phyloP scores from a whole-genome alignment of 1,140 invertebrate species.

The Armadillidium nasatum region DNA sequence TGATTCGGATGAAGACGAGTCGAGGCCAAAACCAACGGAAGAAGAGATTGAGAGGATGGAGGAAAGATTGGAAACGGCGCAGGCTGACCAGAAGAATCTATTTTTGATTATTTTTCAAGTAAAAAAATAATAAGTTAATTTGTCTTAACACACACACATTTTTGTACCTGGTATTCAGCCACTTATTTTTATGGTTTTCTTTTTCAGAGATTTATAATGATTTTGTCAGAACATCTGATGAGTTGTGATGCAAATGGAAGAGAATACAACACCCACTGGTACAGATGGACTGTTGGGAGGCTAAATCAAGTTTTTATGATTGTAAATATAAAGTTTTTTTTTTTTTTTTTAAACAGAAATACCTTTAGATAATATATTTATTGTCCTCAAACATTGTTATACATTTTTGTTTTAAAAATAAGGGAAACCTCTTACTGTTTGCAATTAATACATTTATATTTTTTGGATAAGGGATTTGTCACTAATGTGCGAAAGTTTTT shows the following conservation, averaged over 20 bases:
- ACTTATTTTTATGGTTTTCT: slow-evolving; percentile 17
- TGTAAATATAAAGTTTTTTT: slow-evolving; percentile 54
- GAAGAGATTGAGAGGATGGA: slow-evolving; percentile 84
- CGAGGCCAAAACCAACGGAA: slow-evolving; percentile 52
- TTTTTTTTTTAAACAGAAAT: background rate
- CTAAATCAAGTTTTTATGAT: slow-evolving; percentile 91
- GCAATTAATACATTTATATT: no score
- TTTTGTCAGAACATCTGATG: slow-evolving; percentile 91
- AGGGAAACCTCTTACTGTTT: no score
- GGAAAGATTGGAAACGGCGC: slow-evolving; percentile 85
- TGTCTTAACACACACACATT: background rate
- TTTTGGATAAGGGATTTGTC: no score
- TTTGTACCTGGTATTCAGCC: background rate
- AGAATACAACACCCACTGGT: slow-evolving; percentile 94
- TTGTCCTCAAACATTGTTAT: no score
- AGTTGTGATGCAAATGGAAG: slow-evolving; percentile 86
- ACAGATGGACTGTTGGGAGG: slow-evolving; percentile 90
- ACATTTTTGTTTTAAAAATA: no score
- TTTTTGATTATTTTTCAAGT: slow-evolving; percentile 93
- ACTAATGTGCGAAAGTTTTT: no score
- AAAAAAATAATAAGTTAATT: background rate
- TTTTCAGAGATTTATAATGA: slow-evolving; percentile 88
- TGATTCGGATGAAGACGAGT: slow-evolving; percentile 45
- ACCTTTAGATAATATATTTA: no score
- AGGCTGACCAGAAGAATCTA: slow-evolving; percentile 93